These are phyloP conservation scores for Drosophila guanche DNA, from an alignment of 1,140 invertebrate species.

Conservation along the genomic window DNA sequence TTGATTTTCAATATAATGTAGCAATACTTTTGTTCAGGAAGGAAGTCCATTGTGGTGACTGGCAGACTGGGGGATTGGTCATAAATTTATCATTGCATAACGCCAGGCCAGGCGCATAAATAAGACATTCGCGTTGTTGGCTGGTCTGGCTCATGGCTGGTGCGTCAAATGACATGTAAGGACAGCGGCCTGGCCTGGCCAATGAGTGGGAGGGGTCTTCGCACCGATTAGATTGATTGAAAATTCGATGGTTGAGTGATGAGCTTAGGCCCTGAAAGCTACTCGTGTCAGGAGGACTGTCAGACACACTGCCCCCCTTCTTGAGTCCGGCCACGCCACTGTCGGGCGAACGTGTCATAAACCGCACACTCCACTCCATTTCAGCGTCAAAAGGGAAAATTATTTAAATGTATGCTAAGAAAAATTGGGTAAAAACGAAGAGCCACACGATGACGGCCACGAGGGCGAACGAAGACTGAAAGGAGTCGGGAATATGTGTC, in stretches of 20 bases:
- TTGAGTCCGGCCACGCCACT: constrained; percentile 2
- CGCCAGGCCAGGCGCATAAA: constrained; percentile 27
- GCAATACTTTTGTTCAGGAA: constrained; percentile 3
- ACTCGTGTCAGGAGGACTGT: constrained; percentile 4
- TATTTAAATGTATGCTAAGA: constrained; percentile 73
- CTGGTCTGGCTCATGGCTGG: no score
- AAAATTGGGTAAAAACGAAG: constrained; percentile 22
- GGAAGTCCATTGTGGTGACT: not conserved
- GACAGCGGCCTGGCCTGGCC: no score
- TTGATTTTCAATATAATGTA: constrained; percentile 21
- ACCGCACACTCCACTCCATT: constrained; percentile 22
- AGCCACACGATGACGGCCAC: not conserved
- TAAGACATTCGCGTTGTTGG: constrained; percentile 42
- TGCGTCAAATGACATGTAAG: constrained; percentile 2
- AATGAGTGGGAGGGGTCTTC: constrained; percentile 4
- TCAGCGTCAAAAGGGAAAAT: constrained; percentile 60
- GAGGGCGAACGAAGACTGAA: constrained; percentile 31
- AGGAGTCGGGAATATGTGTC: constrained; percentile 53
- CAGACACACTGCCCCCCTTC: constrained; percentile 1
- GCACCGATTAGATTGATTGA: constrained; percentile 46
- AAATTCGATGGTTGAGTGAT: constrained; percentile 33
- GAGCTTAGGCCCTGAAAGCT: constrained; percentile 7
- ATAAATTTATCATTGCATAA: constrained; percentile 50
- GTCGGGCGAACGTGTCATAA: constrained; percentile 24
- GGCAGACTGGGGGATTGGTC: constrained; percentile 4